These are phyloP conservation scores for Acrossocheilus wenchowensis DNA, from an alignment of 2,797 vertebrate genomes.

Conservation along the genomic window DNA sequence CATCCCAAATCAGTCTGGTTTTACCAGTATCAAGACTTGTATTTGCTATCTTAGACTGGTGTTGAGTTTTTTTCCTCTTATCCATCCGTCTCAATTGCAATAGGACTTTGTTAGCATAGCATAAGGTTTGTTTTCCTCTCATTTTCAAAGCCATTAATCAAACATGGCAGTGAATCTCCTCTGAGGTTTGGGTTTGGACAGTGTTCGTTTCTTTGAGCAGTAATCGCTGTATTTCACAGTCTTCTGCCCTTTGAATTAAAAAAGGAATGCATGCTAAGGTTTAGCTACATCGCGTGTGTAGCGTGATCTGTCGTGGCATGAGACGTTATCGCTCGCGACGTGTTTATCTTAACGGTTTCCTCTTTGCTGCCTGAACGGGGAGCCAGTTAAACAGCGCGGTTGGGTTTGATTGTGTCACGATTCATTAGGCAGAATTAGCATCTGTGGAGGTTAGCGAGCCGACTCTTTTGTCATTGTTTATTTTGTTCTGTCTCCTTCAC, in stretches of 20 bases:
- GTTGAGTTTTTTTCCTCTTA: not conserved
- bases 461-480: conserved; percentile 44
- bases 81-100: not conserved
- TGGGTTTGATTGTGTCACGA: conserved; percentile 62
- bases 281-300: conserved; percentile 24
- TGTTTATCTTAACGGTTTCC: conserved; percentile 62
- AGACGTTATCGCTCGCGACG: conserved; percentile 28
- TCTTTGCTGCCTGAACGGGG: conserved; percentile 48
- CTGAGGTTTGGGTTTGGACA: not conserved
- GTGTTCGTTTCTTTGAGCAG: not conserved
- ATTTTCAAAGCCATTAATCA: conserved; percentile 14
- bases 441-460: conserved; percentile 52
- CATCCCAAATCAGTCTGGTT: not conserved
- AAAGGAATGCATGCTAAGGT: conserved; percentile 4
- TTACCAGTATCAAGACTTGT: not conserved
- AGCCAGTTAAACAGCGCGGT: conserved; percentile 54
- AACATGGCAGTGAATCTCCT: not conserved
- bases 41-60: not conserved
- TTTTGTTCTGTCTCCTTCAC: conserved; percentile 57
- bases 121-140: conserved; percentile 22
- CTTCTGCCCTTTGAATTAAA: conserved; percentile 14
- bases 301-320: not conserved
- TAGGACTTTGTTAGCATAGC: not conserved
- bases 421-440: conserved; percentile 58
- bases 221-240: not conserved